phyloP scores from a whole-genome alignment of 2,113 vertebrate species.

The Pseudolaguvia tuberculata region DNA sequence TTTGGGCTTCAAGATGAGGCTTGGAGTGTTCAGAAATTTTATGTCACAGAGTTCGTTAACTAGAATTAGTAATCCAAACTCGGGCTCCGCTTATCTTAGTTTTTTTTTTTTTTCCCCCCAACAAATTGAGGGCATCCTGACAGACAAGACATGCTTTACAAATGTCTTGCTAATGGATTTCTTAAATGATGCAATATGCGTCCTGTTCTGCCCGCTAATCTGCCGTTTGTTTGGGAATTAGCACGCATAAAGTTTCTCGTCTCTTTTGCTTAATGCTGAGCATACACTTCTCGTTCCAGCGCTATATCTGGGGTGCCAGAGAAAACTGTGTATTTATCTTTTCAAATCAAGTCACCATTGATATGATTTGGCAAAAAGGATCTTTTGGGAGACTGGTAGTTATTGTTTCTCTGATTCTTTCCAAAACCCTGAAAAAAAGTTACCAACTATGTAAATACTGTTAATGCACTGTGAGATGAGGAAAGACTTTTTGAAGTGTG shows the following conservation, averaged over 20 bases:
- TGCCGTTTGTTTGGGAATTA: constrained; percentile 27
- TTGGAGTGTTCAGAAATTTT: constrained; percentile 36
- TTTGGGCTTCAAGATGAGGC: constrained; percentile 28
- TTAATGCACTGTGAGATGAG: constrained; percentile 15
- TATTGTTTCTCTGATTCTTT: constrained; percentile 5
- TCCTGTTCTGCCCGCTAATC: constrained; percentile 22
- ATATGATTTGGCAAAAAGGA: background rate
- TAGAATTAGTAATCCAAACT: background rate
- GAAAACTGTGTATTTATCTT: background rate
- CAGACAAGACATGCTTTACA: background rate
- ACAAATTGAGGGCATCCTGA: background rate
- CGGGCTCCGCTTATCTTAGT: background rate
- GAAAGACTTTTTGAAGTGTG: background rate
- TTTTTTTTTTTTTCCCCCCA: background rate
- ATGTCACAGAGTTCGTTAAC: constrained; percentile 9
- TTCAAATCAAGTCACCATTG: constrained; percentile 2
- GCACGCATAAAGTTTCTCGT: background rate
- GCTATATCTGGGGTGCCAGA: background rate
- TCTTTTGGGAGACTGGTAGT: background rate
- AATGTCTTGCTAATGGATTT: background rate
- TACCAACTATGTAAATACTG: constrained; percentile 8
- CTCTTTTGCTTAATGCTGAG: constrained; percentile 4
- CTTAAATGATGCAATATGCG: constrained; percentile 1
- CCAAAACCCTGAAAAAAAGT: background rate
- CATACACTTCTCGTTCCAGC: constrained; percentile 12